Base-by-base conservation (phyloP, 2,797 vertebrate species). In the Sus cebifrons region DNA sequence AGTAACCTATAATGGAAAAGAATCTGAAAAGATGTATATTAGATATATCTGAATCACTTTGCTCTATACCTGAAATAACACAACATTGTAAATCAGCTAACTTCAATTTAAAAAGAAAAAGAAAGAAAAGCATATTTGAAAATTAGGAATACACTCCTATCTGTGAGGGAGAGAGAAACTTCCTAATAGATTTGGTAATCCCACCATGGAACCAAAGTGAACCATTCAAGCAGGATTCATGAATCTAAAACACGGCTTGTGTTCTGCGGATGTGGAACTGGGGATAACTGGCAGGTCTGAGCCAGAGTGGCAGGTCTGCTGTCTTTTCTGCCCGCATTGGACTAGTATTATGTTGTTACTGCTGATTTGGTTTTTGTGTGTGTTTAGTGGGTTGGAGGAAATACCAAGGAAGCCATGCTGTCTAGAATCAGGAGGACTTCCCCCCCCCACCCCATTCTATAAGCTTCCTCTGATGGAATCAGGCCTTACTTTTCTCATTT, bases 61-160 rank as follows among this genome's bases (percentile, higher is more conserved):
- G 44, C 11, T 75, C 8, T 10, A 75, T 5, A 52, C 73, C 16
- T 29, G 44, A 75, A 52, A 52, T 52, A 75, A 52, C 16, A 29
- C 73, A 75, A 6, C 29, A 29, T 52, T 29, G 9, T 75, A 52
- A 75, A 16, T 58, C 56, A 58, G 52, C 9, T 17, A 52, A 75
- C 25, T 29, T 75, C 15, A n/a, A n/a, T 77, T 54, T 4, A 25
- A 62, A 62, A 62, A 56, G 17, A 18, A 58, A 58, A 60, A 21
- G 58, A n/a, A 65, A 56, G 65, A 94, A 94, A 94, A 25, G 8
- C 40, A 16, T 21, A 89, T 70, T 84, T 84, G 56, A 95, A 86
- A 95, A 77, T 67, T 44, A 27, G 32, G 4, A 27, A 79, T 78
- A 23, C 0, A 5, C 18, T 73, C 36, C 18, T 60, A 25, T 29